Evolutionary conservation across 2,113 vertebrate genomes (phyloP).

Genomic region (Benitochromis conjunctus): DNA sequence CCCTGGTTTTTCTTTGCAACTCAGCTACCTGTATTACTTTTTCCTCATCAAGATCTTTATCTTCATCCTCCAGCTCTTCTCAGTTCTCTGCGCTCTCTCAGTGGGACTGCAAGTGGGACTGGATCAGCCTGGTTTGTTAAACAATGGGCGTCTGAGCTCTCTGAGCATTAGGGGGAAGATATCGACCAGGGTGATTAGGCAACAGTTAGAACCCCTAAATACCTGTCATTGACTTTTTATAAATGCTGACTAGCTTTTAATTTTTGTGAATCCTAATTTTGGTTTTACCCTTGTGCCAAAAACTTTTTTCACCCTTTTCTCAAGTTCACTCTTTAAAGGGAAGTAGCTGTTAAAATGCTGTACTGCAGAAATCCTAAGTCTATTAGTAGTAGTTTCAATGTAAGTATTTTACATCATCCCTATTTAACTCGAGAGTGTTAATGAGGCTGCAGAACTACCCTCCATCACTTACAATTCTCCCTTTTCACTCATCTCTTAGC

Average conservation of each 20-base stretch:
- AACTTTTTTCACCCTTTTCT: not conserved
- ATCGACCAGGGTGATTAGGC: conserved; percentile 17
- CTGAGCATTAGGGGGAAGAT: conserved; percentile 15
- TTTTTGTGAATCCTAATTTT: not conserved
- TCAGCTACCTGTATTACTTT: not conserved
- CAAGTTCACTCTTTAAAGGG: conserved; percentile 34
- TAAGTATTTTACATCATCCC: conserved; percentile 60
- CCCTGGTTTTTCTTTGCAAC: not conserved
- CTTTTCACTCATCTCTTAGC: conserved; percentile 38
- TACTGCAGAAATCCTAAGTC: conserved; percentile 27
- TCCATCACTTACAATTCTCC: conserved; percentile 53
- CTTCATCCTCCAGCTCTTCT: not conserved
- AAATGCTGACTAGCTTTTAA: conserved; percentile 16
- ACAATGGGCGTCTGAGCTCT: not conserved
- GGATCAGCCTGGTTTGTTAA: not conserved
- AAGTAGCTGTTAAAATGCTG: conserved; percentile 36
- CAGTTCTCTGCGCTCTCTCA: not conserved
- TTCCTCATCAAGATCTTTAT: not conserved
- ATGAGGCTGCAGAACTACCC: conserved; percentile 50
- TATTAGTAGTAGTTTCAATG: conserved; percentile 63
- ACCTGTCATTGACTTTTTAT: not conserved
- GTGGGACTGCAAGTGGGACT: not conserved
- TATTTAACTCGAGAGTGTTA: conserved; percentile 55
- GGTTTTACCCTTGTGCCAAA: not conserved
- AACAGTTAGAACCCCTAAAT: conserved; percentile 4